Base-by-base conservation (phyloP, 2,797 vertebrate species). In the Enteromius afrohamiltoni region DNA sequence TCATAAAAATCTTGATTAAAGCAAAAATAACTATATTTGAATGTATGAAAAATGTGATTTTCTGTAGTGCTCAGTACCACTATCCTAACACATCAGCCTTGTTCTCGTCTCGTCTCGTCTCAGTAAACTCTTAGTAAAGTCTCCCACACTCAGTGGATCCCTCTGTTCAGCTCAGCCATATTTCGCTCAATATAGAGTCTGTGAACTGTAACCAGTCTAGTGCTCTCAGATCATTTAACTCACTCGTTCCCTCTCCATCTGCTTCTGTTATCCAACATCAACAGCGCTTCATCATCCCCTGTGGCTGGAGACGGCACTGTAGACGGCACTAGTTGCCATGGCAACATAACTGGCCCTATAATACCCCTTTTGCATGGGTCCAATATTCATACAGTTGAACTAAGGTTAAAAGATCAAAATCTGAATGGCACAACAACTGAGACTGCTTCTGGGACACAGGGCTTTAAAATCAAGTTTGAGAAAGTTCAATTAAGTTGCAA, bases 191-290 rank as follows among this genome's bases (percentile, higher is more conserved):
- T 69, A 53, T 11, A 87, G 37, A 55, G 68, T 53, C 77, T 78
- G 60, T 86, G 84, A 84, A 82, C 84, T 82, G 74, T 69, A 45
- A 83, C 82, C 60, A 14, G 77, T 77, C 45, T 62, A 82, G 62
- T 82, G 79, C 74, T 78, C 23, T 69, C 84, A 82, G 82, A 86
- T 79, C 73, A 70, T 84, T 84, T 74, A 83, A 55, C 69, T 75
- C 81, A 53, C 67, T 80, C 19, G 58, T 70, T 83, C 77, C 81
- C 40, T 83, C 71, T 74, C 82, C 83, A 71, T 84, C 84, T 79
- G 60, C 83, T 75, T 69, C 62, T 60, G 31, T 84, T 78, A 83
- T 82, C 84, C 84, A 84, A 82, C 68, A 70, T 77, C 73, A 84
- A 84, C 82, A 87, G 42, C 9, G 11, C 37, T 42, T 53, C 16